These are phyloP conservation scores for Pammene fasciana DNA, from an alignment of 2,888 invertebrate species.

Conservation along the genomic window DNA sequence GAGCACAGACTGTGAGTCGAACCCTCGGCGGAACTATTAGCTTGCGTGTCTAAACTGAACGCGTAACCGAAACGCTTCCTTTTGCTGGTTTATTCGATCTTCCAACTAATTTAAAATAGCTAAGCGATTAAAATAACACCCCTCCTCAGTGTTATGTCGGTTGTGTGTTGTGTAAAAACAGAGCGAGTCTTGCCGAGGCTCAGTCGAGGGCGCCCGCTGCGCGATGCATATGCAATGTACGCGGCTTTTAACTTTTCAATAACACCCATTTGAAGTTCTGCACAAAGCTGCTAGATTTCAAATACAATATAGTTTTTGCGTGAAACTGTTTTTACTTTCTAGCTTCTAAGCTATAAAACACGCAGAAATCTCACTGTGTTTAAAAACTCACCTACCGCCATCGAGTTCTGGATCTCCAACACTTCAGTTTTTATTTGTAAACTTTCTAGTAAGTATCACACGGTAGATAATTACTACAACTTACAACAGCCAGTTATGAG, in stretches of 20 bases:
- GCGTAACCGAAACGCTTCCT: not conserved
- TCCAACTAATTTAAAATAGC: not conserved
- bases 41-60: too few relatives aligned
- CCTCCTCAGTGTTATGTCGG: not conserved
- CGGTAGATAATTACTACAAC: too few relatives aligned
- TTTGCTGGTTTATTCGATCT: not conserved
- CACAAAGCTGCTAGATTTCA: not conserved
- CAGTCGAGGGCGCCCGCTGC: constrained; percentile 6
- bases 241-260: not conserved
- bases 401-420: not conserved
- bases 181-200: not conserved
- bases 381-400: constrained; percentile 7
- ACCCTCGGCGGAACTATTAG: not conserved
- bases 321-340: not conserved
- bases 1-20: too few relatives aligned
- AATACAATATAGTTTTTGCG: not conserved
- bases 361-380: not conserved
- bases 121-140: not conserved
- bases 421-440: not conserved
- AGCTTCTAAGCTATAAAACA: not conserved
- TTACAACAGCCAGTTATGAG: too few relatives aligned
- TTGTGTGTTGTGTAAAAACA: constrained; percentile 8
- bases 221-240: constrained; percentile 23
- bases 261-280: constrained; percentile 7
- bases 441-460: not conserved